Evolutionary conservation across 2,888 invertebrate species (phyloP), one percentile per base, ranked within the genome.

Genomic region (Bombylius major): DNA sequence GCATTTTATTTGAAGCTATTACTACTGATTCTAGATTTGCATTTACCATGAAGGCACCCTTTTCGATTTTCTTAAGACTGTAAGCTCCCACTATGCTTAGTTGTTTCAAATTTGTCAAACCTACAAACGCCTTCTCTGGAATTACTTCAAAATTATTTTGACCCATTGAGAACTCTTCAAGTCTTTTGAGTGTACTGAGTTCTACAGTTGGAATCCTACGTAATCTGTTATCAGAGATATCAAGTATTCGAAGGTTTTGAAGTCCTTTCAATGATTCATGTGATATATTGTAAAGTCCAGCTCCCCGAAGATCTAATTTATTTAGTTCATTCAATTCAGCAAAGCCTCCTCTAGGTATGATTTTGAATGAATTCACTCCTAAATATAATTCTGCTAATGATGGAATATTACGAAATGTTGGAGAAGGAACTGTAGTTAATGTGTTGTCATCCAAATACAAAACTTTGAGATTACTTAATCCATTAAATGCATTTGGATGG

Each of bases 381-480:
- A 92, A 81, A 67, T 88, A 89, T 12, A 92, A 75, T 70, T 92
- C 92, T 5, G 90, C 91, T 57, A 92, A 77, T 63, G 86, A 84
- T 56, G 84, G 85, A 64, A 91, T 73, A 4, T 86, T 79, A 33
- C 82, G 79, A 65, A 90, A 83, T 1, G 87, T 82, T 23, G 80
- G 73, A 3, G 87, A 86, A 23, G 91, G 91, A 53, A 92, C 84
- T 3, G 82, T 78, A 62, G 82, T 86, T 59, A 92, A 71, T 59
- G 87, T 85, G 70, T 92, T 92, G 69, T 91, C 90, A 67, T 92
- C 90, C 60, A 92, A 76, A 70, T 88, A 89, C 13, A 92, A 75
- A 31, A 90, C 85, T 59, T 89, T 78, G 56, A 92, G 76, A n/a
- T 86, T 83, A 5, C 80, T 76, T 53, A 92, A 72, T 3, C 87